Conservation (phyloP, 2,113 vertebrate genomes). For the Psittacara wagleri region DNA sequence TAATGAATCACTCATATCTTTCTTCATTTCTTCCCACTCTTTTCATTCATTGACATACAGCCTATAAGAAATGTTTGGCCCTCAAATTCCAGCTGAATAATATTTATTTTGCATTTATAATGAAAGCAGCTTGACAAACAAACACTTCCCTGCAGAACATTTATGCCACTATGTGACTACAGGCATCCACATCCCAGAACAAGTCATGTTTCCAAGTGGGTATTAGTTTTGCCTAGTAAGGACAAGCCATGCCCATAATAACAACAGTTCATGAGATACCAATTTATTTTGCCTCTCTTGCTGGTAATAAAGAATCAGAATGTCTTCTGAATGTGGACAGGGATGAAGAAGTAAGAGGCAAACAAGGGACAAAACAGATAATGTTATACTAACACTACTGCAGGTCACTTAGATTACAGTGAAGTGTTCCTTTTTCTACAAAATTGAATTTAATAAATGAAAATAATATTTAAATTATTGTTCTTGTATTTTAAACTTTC, state of each 20-base stretch:
- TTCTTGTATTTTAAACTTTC: background rate
- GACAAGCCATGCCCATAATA: background rate
- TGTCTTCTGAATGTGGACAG: background rate
- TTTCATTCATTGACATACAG: background rate
- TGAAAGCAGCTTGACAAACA: slow-evolving; percentile 1
- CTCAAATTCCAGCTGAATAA: slow-evolving; percentile 17
- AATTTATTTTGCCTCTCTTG: background rate
- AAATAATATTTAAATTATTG: background rate
- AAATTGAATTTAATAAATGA: background rate
- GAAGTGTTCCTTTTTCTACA: background rate
- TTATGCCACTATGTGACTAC: background rate
- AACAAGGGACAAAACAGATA: background rate
- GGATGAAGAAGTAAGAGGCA: background rate
- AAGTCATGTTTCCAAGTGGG: background rate
- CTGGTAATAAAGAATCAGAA: background rate
- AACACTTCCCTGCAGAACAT: background rate
- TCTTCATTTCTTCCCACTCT: background rate
- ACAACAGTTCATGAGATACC: background rate
- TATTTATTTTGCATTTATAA: slow-evolving; percentile 44
- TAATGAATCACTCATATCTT: background rate
- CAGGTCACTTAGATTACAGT: background rate
- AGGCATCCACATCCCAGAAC: background rate
- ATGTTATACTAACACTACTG: background rate
- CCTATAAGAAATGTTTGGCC: background rate
- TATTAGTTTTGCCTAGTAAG: slow-evolving; percentile 1